Base-by-base conservation (phyloP, 2,113 vertebrate species). In the Caranx melampygus region DNA sequence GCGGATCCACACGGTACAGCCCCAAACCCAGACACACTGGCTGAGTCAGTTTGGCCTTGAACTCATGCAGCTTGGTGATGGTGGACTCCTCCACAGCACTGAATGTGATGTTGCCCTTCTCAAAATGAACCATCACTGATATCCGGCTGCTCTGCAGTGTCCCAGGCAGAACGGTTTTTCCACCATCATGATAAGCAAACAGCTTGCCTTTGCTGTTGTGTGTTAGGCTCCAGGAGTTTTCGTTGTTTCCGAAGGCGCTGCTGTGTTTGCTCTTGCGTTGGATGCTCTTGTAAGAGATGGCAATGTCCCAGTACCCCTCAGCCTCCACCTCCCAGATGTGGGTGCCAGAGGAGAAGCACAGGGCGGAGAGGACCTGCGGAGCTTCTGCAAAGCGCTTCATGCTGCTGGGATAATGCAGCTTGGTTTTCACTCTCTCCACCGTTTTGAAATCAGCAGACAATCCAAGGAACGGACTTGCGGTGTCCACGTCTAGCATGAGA, bases 261-360 rank as follows among this genome's bases (percentile, higher is more conserved):
- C 34, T 49, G 18, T 20, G 0, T 20, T 62, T 87, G 37, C 33
- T 54, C 51, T 83, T 84, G 14, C 83, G 63, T 8, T 52, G 16
- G 72, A 91, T 87, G 78, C 78, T 89, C 71, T 49, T 62, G 72
- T 82, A 90, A 45, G 89, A 75, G 26, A 91, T 78, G 0, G 87
- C 82, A 4, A 92, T 81, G 66, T 87, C 85, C 89, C 88, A 92
- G 87, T 82, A 82, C 3, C 89, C 89, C 63, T 89, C 75, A 0
- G 21, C 81, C 80, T 90, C 81, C 82, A 91, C 82, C 45, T 82
- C 78, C 91, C 91, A 92, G 35, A 31, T 3, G 35, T 87, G 90
- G 21, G 26, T 62, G 1, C 90, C 91, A 1, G 75, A 40, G 82
- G 78, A 44, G 78, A 89, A 83, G 47, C 90, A 92, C 40, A 51